These are phyloP conservation scores for Noctilio leporinus DNA, from an alignment of 2,113 vertebrate species.

Conservation along the genomic window DNA sequence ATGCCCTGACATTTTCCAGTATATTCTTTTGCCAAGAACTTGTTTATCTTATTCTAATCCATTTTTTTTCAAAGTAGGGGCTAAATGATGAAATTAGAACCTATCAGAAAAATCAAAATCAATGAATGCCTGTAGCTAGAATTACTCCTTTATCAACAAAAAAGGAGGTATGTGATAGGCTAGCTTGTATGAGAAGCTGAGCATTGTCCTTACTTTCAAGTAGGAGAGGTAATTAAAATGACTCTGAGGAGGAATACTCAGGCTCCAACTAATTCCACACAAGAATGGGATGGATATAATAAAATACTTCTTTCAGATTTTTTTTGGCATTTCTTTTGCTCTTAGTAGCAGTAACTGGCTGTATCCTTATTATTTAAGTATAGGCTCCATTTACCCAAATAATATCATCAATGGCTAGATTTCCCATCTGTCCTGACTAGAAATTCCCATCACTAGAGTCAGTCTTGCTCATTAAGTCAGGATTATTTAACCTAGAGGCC, in stretches of 20 bases:
- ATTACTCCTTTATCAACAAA: constrained; percentile 32
- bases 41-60: not conserved
- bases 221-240: not conserved
- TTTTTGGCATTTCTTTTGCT: constrained; percentile 42
- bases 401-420: not conserved
- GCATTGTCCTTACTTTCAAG: constrained; percentile 17
- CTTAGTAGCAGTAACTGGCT: not conserved
- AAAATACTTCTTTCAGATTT: not conserved
- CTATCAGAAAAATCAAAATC: constrained; percentile 59
- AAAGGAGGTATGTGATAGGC: not conserved
- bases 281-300: constrained; percentile 17
- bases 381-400: not conserved
- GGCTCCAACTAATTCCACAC: constrained; percentile 32
- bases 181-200: not conserved
- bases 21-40: not conserved
- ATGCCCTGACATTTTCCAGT: not conserved
- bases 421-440: not conserved
- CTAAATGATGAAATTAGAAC: not conserved
- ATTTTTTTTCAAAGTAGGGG: not conserved
- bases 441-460: not conserved
- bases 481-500: not conserved
- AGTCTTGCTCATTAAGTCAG: not conserved
- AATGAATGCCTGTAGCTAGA: constrained; percentile 29
- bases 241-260: not conserved
- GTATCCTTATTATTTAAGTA: not conserved